Evolutionary conservation across 2,113 vertebrate species (phyloP), one percentile per base, ranked within the genome.

Genomic region (Ammodytes marinus): DNA sequence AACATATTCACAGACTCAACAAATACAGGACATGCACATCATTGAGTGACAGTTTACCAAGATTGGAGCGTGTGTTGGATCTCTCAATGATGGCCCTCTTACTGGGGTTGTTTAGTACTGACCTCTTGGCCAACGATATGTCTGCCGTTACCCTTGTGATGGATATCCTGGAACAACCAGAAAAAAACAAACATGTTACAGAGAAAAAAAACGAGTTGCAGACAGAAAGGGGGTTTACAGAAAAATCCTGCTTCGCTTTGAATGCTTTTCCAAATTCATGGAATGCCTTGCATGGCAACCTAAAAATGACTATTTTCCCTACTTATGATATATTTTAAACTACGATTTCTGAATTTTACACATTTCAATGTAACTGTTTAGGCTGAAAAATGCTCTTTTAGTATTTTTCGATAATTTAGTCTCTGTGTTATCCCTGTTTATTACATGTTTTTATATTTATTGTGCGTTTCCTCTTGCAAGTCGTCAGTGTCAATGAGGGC

Each of bases 61-160:
- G 95, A 89, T 96, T 99, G 95, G 98, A 98, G 69, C 98, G 94
- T 66, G 97, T 99, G 93, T 98, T 99, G 57, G 98, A 98, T 86
- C 98, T 95, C 92, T 99, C 98, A 74, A 99, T 99, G 92, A 99
- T 98, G 79, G 97, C 97, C 90, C 98, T 96, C 95, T 98, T 99
- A 96, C 97, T 99, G 60, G 98, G 98, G 93, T 99, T 99, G 83
- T 99, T 99, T 75, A 99, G 96, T 84, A 99, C 97, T 86, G 98
- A 99, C 91, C 98, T 97, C 95, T 99, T 99, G 89, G 98, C 98
- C 85, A 99, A 96, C 78, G 98, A 99, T 93, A 99, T 99, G 95
- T 99, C 98, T 89, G 98, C 98, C 69, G 98, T 99, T 93, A 99
- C 98, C 90, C 98, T 95, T 1, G 98, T 99, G 86, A 99, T 99